Conservation (phyloP, 2,113 vertebrate genomes). For the Guaruba guarouba region DNA sequence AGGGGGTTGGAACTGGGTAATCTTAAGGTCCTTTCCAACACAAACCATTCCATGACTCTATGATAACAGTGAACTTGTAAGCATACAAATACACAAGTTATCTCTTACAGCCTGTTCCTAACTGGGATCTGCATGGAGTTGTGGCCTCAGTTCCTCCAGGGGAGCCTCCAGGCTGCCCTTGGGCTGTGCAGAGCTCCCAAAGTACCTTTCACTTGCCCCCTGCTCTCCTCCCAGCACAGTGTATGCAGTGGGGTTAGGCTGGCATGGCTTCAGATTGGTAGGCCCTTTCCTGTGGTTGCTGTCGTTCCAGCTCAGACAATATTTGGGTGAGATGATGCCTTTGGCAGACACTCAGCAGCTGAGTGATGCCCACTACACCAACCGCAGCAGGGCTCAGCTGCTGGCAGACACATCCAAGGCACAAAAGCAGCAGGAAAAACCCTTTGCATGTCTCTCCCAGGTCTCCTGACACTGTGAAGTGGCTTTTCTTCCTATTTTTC, state of each 20-base stretch:
- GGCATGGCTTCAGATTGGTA: not conserved
- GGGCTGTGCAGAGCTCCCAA: not conserved
- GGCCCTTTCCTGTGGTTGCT: not conserved
- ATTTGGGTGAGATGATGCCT: not conserved
- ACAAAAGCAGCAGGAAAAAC: not conserved
- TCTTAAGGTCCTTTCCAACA: not conserved
- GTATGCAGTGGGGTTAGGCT: not conserved
- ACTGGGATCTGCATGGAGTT: not conserved
- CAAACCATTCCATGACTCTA: not conserved
- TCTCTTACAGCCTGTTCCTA: not conserved
- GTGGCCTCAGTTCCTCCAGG: not conserved
- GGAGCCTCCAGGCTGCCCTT: accelerated
- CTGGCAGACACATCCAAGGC: not conserved
- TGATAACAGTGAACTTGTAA: not conserved
- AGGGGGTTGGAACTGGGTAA: not conserved
- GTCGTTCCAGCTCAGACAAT: not conserved
- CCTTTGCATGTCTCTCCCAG: not conserved
- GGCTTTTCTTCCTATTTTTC: not conserved
- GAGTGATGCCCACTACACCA: not conserved
- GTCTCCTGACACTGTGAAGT: not conserved
- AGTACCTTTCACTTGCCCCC: no score
- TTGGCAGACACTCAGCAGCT: not conserved
- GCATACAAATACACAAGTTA: not conserved
- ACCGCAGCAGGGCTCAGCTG: not conserved
- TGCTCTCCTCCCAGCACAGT: not conserved